A percentile compares a stretch with the other conserved stretches of the same genome.
Evolutionary conservation across 2,797 vertebrate species (phyloP).

Genomic region (Acridotheres tristis): DNA sequence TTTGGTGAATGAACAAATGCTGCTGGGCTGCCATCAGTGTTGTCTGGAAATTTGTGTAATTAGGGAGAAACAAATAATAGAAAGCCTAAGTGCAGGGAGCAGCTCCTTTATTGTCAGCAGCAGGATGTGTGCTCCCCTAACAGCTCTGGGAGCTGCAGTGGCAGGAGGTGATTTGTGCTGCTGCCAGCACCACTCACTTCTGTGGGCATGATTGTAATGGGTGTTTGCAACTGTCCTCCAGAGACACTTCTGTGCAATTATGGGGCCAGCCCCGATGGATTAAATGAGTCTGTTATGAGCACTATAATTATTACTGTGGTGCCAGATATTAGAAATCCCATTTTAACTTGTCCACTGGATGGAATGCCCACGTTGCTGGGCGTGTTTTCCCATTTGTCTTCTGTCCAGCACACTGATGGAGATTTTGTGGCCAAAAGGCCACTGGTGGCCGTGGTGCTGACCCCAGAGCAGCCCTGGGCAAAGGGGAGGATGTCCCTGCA

Average conservation of each 20-base stretch:
- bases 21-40: not conserved
- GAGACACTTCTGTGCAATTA: not conserved
- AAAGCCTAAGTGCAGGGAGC: not conserved
- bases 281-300: not conserved
- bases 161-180: not conserved
- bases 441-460: not conserved
- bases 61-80: constrained; percentile 35
- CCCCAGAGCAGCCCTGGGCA: not conserved
- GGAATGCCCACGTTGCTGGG: not conserved
- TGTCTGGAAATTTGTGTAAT: constrained; percentile 22
- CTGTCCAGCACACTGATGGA: fast-evolving
- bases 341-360: not conserved
- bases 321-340: not conserved
- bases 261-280: not conserved
- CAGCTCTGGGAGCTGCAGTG: not conserved
- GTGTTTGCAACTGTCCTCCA: not conserved
- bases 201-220: not conserved
- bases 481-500: not conserved
- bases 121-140: not conserved
- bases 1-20: not conserved
- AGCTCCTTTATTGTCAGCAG: not conserved
- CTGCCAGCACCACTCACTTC: constrained; percentile 17
- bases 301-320: not conserved
- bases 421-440: not conserved
- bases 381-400: fast-evolving